A percentile compares a stretch with the other conserved stretches of the same genome.
These are phyloP conservation scores for Pseudorectes ferrugineus DNA, from an alignment of 2,113 vertebrate species.

Conservation along the genomic window DNA sequence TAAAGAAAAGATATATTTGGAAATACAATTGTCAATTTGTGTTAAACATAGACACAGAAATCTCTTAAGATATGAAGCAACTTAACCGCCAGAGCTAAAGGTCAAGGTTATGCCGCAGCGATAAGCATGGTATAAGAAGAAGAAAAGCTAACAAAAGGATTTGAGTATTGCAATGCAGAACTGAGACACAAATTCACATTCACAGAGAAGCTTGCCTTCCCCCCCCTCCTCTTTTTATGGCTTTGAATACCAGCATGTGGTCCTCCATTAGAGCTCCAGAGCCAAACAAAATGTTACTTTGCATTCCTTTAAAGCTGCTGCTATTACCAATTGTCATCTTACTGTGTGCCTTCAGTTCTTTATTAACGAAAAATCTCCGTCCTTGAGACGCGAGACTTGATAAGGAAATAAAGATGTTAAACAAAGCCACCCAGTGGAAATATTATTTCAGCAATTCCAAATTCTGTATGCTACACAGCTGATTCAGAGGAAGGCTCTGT, in stretches of 20 bases:
- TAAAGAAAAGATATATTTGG: neutral
- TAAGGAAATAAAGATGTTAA: conserved; percentile 28
- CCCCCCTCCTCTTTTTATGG: conserved; percentile 10
- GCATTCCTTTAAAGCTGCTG: conserved; percentile 31
- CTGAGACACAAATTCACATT: conserved; percentile 55
- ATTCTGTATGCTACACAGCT: conserved; percentile 12
- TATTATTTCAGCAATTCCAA: conserved; percentile 25
- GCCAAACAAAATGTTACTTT: conserved; percentile 52
- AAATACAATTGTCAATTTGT: conserved; percentile 40
- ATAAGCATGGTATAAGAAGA: conserved; percentile 40
- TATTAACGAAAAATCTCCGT: conserved; percentile 6
- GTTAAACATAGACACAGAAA: conserved; percentile 41
- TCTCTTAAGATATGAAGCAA: conserved; percentile 46
- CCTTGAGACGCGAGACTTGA: conserved; percentile 14
- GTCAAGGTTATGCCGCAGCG: conserved; percentile 50
- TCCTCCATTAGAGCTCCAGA: conserved; percentile 56
- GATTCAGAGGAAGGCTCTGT: conserved; percentile 36
- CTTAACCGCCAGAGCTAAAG: conserved; percentile 49
- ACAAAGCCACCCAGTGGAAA: conserved; percentile 45
- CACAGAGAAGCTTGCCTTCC: conserved; percentile 20
- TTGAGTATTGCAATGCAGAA: conserved; percentile 3
- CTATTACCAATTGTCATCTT: conserved; percentile 27
- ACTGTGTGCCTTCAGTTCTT: neutral
- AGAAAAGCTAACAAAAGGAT: conserved; percentile 62
- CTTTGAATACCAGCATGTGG: conserved; percentile 59